Conservation (phyloP, 2,888 invertebrate species). For the Drosophila borealis region DNA sequence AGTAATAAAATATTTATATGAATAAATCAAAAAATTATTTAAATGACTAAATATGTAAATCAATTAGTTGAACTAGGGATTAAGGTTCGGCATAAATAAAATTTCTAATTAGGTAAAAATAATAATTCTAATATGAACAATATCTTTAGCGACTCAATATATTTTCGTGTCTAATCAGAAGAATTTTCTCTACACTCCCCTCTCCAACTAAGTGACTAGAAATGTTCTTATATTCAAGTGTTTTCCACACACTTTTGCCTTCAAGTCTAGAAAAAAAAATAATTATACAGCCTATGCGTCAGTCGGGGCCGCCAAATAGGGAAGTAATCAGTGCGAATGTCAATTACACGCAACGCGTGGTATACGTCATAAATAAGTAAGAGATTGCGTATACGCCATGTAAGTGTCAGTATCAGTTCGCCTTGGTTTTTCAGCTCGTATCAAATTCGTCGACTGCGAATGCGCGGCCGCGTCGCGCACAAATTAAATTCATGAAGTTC, state of each 20-base stretch:
- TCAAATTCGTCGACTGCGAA: constrained; percentile 43
- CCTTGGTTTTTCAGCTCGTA: constrained; percentile 51
- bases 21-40: too few relatives aligned
- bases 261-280: neutral
- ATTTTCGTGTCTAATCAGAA: neutral
- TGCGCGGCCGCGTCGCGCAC: constrained; percentile 23
- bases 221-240: neutral
- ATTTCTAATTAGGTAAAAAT: too few relatives aligned
- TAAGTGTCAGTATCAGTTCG: constrained; percentile 51
- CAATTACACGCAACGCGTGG: constrained; percentile 67
- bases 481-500: constrained; percentile 71
- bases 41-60: too few relatives aligned
- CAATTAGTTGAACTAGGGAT: too few relatives aligned
- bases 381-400: constrained; percentile 69
- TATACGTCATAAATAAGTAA: constrained; percentile 50
- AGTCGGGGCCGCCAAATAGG: constrained; percentile 56
- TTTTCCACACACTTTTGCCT: constrained; percentile 10
- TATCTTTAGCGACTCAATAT: too few relatives aligned
- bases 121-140: too few relatives aligned
- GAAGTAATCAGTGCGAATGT: constrained; percentile 70
- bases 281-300: constrained; percentile 21
- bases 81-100: too few relatives aligned
- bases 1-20: too few relatives aligned
- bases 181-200: neutral
- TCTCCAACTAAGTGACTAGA: neutral